phyloP scores from a whole-genome alignment of 2,797 vertebrate genomes.

The Philypnodon macrostomus region DNA sequence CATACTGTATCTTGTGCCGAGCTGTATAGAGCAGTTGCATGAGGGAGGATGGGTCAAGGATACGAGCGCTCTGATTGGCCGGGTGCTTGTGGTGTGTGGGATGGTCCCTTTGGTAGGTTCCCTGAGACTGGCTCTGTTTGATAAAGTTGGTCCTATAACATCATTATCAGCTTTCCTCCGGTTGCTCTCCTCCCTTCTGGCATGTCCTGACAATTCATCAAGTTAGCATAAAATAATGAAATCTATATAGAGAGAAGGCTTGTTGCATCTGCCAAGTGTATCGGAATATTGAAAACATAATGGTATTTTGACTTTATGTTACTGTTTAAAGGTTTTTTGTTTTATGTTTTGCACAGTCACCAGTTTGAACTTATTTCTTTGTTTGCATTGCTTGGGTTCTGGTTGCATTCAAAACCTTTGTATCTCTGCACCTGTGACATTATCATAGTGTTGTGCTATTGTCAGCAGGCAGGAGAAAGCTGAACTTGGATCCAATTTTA shows the following conservation, averaged over 20 bases:
- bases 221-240: neutral
- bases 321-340: too few relatives aligned
- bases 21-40: conserved; percentile 68
- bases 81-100: conserved; percentile 64
- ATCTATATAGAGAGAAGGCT: conserved; percentile 12
- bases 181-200: conserved; percentile 21
- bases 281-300: too few relatives aligned
- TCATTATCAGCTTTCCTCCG: conserved; percentile 40
- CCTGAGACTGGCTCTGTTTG: conserved; percentile 47
- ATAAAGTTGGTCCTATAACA: conserved; percentile 63
- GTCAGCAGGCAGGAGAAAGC: conserved; percentile 1
- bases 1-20: conserved; percentile 66
- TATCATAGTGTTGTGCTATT: neutral
- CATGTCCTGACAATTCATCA: conserved; percentile 3
- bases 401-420: too few relatives aligned
- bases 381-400: too few relatives aligned
- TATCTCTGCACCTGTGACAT: neutral
- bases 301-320: too few relatives aligned
- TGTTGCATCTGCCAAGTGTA: too few relatives aligned
- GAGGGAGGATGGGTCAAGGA: conserved; percentile 67
- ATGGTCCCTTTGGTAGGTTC: conserved; percentile 65
- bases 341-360: too few relatives aligned
- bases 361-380: too few relatives aligned
- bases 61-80: conserved; percentile 65
- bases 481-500: conserved; percentile 60